These are phyloP conservation scores for Sesamia nonagrioides DNA, from an alignment of 1,140 invertebrate species.

Conservation along the genomic window DNA sequence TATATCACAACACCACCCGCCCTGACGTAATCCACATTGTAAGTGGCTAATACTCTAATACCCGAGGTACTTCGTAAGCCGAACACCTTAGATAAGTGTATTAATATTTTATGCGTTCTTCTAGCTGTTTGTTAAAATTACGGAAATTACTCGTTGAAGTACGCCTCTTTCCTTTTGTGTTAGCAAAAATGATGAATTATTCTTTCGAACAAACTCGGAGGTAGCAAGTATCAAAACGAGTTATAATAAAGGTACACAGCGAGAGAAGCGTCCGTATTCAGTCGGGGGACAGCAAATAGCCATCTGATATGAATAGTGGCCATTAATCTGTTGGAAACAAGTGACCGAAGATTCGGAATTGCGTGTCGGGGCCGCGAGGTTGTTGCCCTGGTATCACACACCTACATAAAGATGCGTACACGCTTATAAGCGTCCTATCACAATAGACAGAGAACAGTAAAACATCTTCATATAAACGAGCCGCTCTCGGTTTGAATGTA, in stretches of 20 bases:
- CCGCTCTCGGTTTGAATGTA: too few species aligned
- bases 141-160: constrained; percentile 32
- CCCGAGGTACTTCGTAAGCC: constrained; percentile 44
- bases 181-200: constrained; percentile 12
- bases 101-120: constrained; percentile 45
- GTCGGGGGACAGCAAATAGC: constrained; percentile 28
- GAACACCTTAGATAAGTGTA: constrained; percentile 39
- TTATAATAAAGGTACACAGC: constrained; percentile 25
- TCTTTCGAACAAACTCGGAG: neutral
- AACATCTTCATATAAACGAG: too few species aligned
- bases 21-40: constrained; percentile 47
- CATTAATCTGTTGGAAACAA: constrained; percentile 50
- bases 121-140: constrained; percentile 36
- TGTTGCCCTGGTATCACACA: constrained; percentile 42
- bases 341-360: constrained; percentile 48
- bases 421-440: constrained; percentile 31
- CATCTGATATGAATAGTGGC: constrained; percentile 48
- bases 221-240: constrained; percentile 16
- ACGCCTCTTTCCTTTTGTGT: constrained; percentile 17
- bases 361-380: constrained; percentile 43
- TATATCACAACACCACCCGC: constrained; percentile 60
- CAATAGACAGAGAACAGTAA: too few species aligned
- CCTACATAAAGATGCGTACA: constrained; percentile 42
- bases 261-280: neutral
- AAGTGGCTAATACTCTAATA: constrained; percentile 55